Evolutionary conservation across 1,140 invertebrate genomes (phyloP).

Genomic region (Nasonia longicornis): DNA sequence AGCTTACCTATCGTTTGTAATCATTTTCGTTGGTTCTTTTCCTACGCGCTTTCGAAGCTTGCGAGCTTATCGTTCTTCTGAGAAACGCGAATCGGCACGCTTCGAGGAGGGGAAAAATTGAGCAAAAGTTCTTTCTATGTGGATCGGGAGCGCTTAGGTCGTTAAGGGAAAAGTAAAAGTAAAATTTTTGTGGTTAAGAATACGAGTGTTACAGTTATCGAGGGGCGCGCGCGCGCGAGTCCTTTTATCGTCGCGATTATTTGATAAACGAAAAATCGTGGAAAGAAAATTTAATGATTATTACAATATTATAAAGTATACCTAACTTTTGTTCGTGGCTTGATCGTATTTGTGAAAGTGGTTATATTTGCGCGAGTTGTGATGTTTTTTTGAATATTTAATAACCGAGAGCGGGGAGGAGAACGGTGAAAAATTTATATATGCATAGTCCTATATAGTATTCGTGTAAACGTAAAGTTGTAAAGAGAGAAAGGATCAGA

Average conservation of each 20-base stretch:
- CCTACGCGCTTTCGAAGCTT: not conserved
- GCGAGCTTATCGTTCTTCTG: conserved; percentile 20
- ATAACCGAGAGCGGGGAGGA: not conserved
- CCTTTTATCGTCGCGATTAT: conserved; percentile 32
- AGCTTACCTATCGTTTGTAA: conserved; percentile 18
- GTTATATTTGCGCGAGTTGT: conserved; percentile 58
- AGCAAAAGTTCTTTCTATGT: not conserved
- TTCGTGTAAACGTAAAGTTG: conserved; percentile 53
- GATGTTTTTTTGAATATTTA: conserved; percentile 47
- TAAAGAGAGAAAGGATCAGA: not conserved
- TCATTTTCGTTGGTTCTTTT: not conserved
- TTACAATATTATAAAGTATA: conserved; percentile 30
- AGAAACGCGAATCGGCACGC: not conserved
- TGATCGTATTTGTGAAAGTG: conserved; percentile 58
- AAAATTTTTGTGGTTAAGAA: conserved; percentile 37
- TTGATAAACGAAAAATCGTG: conserved; percentile 21
- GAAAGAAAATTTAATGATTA: conserved; percentile 23
- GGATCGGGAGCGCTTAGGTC: not conserved
- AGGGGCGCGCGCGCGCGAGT: not conserved
- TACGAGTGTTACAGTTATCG: conserved; percentile 40
- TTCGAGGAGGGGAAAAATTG: not conserved
- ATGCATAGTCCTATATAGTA: conserved; percentile 54
- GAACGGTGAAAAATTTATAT: conserved; percentile 52
- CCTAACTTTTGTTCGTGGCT: conserved; percentile 49
- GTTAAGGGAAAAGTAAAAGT: conserved; percentile 21